Percentiles rank a stretch among this genome's conserved stretches.
phyloP scores from a whole-genome alignment of 2,113 vertebrate genomes.

The Cynopterus brachyotis region DNA sequence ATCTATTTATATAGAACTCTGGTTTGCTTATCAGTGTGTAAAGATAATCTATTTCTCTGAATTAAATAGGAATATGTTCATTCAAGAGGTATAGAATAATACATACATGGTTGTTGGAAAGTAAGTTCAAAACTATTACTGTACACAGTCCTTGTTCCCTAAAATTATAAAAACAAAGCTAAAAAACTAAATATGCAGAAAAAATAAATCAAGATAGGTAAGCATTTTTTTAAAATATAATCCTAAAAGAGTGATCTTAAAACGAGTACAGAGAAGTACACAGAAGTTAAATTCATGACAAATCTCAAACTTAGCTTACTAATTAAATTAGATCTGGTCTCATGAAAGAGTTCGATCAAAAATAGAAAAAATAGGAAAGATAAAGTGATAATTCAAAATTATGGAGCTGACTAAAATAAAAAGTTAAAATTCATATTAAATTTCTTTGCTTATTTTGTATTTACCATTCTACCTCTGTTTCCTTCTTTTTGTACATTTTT shows the following conservation, averaged over 20 bases:
- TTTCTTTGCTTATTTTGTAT: constrained; percentile 12
- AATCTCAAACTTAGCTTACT: neutral
- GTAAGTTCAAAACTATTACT: neutral
- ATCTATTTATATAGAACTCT: neutral
- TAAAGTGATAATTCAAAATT: neutral
- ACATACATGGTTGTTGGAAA: neutral
- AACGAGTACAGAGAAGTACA: neutral
- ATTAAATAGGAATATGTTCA: neutral
- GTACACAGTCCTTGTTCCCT: neutral
- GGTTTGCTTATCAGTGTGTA: neutral
- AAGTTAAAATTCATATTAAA: neutral
- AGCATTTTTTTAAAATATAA: neutral
- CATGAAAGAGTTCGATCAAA: neutral
- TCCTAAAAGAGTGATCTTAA: neutral
- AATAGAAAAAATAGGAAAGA: neutral
- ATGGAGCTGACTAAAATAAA: neutral
- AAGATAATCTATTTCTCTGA: neutral
- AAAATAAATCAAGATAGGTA: neutral
- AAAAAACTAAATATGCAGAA: neutral
- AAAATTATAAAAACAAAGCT: neutral
- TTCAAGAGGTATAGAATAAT: neutral
- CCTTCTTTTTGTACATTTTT: neutral
- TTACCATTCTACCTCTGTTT: neutral
- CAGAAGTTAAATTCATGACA: neutral
- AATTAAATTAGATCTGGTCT: neutral